phyloP scores from a whole-genome alignment of 2,888 invertebrate genomes.

The Xiphydria camelus region DNA sequence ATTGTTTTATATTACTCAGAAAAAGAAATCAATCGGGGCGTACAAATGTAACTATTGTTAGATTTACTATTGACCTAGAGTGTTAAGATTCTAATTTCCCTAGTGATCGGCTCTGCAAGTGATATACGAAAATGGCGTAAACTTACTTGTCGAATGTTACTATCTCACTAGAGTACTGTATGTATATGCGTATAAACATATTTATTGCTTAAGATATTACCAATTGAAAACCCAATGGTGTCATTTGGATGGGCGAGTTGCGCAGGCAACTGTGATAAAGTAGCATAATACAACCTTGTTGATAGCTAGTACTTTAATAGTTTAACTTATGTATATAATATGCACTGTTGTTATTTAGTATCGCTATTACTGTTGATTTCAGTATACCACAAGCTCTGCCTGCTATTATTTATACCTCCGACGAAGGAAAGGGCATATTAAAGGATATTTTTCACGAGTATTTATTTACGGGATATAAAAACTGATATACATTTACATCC shows the following conservation, averaged over 20 bases:
- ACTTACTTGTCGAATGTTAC: constrained; percentile 11
- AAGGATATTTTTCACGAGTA: neutral
- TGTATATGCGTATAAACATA: constrained; percentile 5
- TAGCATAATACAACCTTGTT: constrained; percentile 38
- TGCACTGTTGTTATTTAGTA: constrained; percentile 12
- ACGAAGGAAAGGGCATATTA: neutral
- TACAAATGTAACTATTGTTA: no score
- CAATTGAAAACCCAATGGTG: constrained; percentile 15
- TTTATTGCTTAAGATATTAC: constrained; percentile 28
- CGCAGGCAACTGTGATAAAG: constrained; percentile 50
- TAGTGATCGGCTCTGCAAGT: no score
- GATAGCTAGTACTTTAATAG: constrained; percentile 26
- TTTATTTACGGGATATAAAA: constrained; percentile 1
- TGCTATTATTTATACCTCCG: no score
- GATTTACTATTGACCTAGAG: no score
- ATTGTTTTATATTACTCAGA: no score
- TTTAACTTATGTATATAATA: constrained; percentile 26
- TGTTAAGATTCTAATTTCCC: no score
- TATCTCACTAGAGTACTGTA: constrained; percentile 7
- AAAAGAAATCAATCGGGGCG: no score
- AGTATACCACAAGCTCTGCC: no score
- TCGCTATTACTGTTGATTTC: constrained; percentile 4
- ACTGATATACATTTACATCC: no score
- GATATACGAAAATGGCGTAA: neutral
- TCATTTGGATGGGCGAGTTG: constrained; percentile 23